phyloP scores from a whole-genome alignment of 2,113 vertebrate genomes.

The Mesembrinibis cayennensis region DNA sequence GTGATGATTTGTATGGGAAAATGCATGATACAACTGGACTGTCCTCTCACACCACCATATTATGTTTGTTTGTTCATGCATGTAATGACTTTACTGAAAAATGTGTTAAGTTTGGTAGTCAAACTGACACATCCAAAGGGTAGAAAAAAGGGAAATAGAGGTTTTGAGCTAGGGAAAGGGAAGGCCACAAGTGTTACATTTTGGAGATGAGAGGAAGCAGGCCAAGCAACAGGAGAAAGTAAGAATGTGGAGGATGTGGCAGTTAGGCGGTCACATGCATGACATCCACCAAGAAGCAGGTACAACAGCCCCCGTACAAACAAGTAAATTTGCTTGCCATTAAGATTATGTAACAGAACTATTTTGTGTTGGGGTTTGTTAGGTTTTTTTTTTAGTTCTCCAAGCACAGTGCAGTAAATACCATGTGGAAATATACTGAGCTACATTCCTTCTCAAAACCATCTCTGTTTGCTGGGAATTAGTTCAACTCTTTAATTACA shows the following conservation, averaged over 20 bases:
- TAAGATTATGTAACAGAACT: background rate
- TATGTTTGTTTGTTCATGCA: background rate
- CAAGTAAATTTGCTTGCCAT: background rate
- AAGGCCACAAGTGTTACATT: background rate
- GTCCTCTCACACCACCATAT: background rate
- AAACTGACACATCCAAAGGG: background rate
- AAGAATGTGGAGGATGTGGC: background rate
- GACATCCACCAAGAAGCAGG: background rate
- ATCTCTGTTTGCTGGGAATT: background rate
- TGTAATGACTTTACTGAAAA: background rate
- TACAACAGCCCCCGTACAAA: background rate
- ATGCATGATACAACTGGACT: background rate
- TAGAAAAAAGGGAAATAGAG: background rate
- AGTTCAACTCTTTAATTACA: background rate
- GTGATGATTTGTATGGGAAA: background rate
- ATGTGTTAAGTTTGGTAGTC: background rate
- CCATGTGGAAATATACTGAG: background rate
- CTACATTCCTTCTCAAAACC: background rate
- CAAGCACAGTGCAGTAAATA: background rate
- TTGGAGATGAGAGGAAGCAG: background rate
- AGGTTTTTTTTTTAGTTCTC: background rate
- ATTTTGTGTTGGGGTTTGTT: background rate
- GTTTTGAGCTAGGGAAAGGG: background rate
- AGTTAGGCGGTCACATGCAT: fast-evolving
- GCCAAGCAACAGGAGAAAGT: background rate